A percentile compares a stretch with the other conserved stretches of the same genome.
Conservation (phyloP, 2,113 vertebrate genomes). For the Rhombomys opimus region DNA sequence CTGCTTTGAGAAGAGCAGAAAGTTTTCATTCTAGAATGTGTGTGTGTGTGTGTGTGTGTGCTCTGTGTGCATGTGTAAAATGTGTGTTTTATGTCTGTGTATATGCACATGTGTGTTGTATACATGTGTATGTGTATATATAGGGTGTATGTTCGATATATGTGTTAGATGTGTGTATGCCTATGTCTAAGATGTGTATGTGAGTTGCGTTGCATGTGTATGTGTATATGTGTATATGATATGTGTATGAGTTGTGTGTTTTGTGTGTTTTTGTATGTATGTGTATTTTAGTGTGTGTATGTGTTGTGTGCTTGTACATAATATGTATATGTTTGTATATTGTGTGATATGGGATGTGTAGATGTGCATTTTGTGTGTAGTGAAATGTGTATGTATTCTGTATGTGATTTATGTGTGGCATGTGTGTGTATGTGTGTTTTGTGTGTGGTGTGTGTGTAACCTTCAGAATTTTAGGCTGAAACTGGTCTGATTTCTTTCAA, state of each 20-base stretch:
- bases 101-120: not conserved
- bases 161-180: not conserved
- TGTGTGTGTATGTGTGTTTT: not conserved
- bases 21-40: not conserved
- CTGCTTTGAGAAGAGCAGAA: not conserved
- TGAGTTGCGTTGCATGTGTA: not conserved
- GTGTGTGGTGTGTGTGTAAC: not conserved
- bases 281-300: not conserved
- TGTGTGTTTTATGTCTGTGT: not conserved
- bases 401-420: not conserved
- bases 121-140: not conserved
- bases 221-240: not conserved
- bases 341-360: not conserved
- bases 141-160: not conserved
- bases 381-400: not conserved
- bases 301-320: not conserved
- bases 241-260: not conserved
- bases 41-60: not conserved
- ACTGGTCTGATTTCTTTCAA: conserved; percentile 3
- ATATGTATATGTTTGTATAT: not conserved
- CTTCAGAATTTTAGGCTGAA: not conserved
- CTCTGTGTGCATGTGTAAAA: not conserved
- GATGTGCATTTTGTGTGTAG: not conserved
- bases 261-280: not conserved
- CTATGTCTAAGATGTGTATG: not conserved